A percentile compares a stretch with the other conserved stretches of the same genome.
These are phyloP conservation scores for Acanthurus lineatus DNA, from an alignment of 2,797 vertebrate genomes.

Conservation along the genomic window DNA sequence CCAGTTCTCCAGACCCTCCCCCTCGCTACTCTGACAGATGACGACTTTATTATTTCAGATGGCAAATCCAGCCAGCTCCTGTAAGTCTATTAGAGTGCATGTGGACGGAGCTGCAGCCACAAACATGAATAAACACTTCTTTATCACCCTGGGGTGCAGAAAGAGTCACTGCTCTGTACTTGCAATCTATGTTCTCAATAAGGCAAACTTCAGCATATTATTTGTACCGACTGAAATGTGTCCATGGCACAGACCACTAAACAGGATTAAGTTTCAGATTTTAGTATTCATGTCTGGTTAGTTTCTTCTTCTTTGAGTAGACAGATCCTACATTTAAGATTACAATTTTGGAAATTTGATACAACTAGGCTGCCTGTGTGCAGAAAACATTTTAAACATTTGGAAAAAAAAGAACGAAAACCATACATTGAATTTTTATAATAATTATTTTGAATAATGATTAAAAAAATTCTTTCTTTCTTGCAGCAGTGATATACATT, in stretches of 20 bases:
- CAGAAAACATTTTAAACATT: no score
- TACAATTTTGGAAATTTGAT: no score
- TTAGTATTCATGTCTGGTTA: no score
- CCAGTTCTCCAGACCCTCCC: conserved; percentile 62
- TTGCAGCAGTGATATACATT: background rate
- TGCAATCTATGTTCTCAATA: background rate
- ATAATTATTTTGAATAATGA: background rate
- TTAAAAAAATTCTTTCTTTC: background rate
- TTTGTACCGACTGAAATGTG: conserved; percentile 6
- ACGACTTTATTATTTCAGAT: conserved; percentile 88
- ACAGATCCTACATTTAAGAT: no score
- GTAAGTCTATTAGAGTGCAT: conserved; percentile 66
- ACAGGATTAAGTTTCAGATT: no score
- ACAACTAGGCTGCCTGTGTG: no score
- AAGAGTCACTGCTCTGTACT: conserved; percentile 10
- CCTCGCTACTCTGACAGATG: conserved; percentile 82
- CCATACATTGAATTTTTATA: background rate
- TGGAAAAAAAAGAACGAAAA: background rate
- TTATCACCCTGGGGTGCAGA: conserved; percentile 34
- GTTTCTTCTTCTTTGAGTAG: no score
- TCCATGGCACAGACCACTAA: no score
- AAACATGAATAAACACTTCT: conserved; percentile 70
- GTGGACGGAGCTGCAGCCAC: conserved; percentile 61
- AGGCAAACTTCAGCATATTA: background rate
- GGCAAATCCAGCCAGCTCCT: conserved; percentile 73